phyloP scores from a whole-genome alignment of 1,140 invertebrate genomes.

The Listronotus oregonensis region DNA sequence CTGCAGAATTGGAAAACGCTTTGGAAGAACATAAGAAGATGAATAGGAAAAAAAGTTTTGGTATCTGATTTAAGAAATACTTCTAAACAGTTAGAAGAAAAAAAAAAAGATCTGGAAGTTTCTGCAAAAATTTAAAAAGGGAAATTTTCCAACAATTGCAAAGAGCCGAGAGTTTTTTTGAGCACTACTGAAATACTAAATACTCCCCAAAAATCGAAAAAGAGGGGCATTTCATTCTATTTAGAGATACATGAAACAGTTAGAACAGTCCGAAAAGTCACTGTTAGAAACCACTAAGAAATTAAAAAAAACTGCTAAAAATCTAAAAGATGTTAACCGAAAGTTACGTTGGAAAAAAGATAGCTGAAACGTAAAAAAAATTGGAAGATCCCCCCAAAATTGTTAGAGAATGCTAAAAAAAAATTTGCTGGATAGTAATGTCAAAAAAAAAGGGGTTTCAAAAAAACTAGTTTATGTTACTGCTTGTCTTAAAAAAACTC shows the following conservation, averaged over 20 bases:
- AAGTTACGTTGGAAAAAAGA: neutral
- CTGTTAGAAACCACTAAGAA: constrained; percentile 3
- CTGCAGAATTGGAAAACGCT: no score
- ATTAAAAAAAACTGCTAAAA: neutral
- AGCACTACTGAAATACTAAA: neutral
- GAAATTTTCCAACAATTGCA: neutral
- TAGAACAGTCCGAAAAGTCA: neutral
- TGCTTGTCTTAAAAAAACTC: neutral
- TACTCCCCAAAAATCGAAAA: neutral
- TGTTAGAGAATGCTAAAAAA: neutral
- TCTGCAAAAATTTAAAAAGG: neutral
- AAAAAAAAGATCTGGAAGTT: constrained; percentile 3
- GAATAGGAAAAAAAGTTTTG: no score
- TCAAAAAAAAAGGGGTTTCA: neutral
- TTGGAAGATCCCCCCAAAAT: neutral
- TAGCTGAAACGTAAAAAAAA: constrained; percentile 4
- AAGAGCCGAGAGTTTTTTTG: neutral
- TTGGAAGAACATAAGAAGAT: no score
- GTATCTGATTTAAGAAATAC: no score
- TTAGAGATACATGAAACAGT: neutral
- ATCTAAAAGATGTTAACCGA: neutral
- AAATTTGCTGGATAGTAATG: neutral
- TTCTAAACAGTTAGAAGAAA: constrained; percentile 5
- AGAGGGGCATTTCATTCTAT: neutral
- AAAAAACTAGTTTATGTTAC: neutral